Percentiles rank a stretch among this genome's conserved stretches.
Conservation (phyloP, 2,888 invertebrate species). For the Acanthacorydalis orientalis region DNA sequence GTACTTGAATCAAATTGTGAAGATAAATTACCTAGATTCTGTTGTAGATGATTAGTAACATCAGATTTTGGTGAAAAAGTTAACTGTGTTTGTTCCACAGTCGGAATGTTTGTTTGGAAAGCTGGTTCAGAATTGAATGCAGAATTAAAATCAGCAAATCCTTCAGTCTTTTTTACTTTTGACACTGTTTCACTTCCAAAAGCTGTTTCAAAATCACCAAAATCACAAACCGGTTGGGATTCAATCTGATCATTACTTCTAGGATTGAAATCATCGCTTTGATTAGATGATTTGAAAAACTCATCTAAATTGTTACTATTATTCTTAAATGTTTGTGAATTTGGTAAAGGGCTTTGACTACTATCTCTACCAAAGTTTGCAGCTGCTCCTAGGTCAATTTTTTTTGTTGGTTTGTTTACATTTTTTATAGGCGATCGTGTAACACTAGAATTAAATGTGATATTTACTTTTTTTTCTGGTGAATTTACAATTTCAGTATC, state of each 20-base stretch:
- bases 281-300: constrained; percentile 33
- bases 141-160: neutral
- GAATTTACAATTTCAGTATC: constrained; percentile 13
- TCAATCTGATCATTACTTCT: constrained; percentile 22
- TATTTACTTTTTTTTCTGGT: constrained; percentile 24
- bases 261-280: constrained; percentile 46
- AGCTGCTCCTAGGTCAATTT: constrained; percentile 49
- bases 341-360: constrained; percentile 17
- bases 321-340: constrained; percentile 2
- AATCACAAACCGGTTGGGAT: constrained; percentile 30
- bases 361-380: constrained; percentile 44
- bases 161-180: neutral
- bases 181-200: constrained; percentile 29
- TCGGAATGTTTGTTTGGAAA: too few species aligned
- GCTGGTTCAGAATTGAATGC: neutral
- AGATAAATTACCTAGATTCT: neutral
- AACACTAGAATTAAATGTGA: constrained; percentile 28
- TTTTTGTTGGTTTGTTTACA: constrained; percentile 29
- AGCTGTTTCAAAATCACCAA: constrained; percentile 63
- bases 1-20: neutral
- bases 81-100: neutral
- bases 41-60: neutral
- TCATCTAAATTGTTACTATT: constrained; percentile 18
- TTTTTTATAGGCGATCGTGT: constrained; percentile 24
- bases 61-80: neutral